A percentile compares a stretch with the other conserved stretches of the same genome.
Conservation (phyloP, 2,113 vertebrate species). For the Hippocampus abdominalis region DNA sequence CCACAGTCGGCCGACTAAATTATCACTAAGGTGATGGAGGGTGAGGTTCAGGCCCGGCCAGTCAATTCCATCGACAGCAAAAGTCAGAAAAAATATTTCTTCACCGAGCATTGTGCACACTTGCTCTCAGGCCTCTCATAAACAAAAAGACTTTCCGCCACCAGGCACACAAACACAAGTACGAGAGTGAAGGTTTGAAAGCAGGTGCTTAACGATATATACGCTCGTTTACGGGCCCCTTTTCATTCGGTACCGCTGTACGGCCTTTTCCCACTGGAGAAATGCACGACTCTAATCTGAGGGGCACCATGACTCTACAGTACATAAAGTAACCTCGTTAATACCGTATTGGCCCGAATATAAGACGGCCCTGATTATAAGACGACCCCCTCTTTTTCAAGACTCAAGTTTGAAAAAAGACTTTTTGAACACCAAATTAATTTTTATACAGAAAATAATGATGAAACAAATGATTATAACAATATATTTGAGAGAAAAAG, state of each 20-base stretch:
- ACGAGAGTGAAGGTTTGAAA: neutral
- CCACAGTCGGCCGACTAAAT: slow-evolving; percentile 8
- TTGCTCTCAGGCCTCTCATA: neutral
- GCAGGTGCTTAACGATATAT: neutral
- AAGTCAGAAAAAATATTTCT: slow-evolving; percentile 14
- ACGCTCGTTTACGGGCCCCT: neutral
- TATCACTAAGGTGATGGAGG: slow-evolving; percentile 1
- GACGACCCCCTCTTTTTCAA: too few species aligned
- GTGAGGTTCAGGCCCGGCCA: neutral
- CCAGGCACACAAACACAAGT: slow-evolving; percentile 3
- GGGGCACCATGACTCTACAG: neutral
- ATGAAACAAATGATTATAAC: too few species aligned
- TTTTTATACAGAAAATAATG: too few species aligned
- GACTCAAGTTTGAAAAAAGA: too few species aligned
- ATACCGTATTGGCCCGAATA: too few species aligned
- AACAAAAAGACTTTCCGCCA: slow-evolving; percentile 2
- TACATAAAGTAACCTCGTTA: neutral
- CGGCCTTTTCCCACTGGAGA: neutral
- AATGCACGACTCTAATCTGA: neutral
- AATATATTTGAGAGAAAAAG: too few species aligned
- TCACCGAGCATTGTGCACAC: slow-evolving; percentile 6
- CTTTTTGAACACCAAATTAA: too few species aligned
- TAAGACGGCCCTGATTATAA: too few species aligned
- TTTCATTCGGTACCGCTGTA: neutral
- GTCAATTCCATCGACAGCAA: slow-evolving; percentile 2